phyloP scores from a whole-genome alignment of 2,113 vertebrate genomes.

The Spilogale gracilis region DNA sequence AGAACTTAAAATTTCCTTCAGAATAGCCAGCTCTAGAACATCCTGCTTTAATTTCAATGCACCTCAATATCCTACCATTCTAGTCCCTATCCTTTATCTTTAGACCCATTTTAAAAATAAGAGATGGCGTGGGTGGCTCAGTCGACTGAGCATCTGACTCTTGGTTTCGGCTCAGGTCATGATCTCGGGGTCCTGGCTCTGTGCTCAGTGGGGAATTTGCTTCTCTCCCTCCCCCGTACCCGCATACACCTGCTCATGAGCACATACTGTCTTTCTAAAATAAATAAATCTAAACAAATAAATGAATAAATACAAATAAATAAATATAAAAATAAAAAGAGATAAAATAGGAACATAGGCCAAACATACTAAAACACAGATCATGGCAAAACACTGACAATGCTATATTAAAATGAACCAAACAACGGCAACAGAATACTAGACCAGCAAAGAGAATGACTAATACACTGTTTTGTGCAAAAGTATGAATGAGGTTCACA shows the following conservation, averaged over 20 bases:
- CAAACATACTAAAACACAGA: not conserved
- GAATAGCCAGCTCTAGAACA: not conserved
- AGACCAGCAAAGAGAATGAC: not conserved
- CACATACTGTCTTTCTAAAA: not conserved
- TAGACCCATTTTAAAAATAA: not conserved
- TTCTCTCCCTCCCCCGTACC: not conserved
- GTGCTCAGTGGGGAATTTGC: not conserved
- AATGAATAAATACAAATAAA: not conserved
- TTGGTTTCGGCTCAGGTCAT: not conserved
- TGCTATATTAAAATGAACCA: not conserved
- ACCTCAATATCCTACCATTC: not conserved
- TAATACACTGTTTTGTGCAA: not conserved
- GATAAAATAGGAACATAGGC: not conserved
- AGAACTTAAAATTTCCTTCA: conserved; percentile 36
- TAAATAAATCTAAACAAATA: not conserved
- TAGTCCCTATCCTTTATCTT: not conserved
- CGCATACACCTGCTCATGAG: not conserved
- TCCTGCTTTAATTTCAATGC: conserved; percentile 1
- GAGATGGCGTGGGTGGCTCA: not conserved
- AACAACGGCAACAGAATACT: not conserved
- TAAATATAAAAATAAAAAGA: not conserved
- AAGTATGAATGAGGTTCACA: not conserved
- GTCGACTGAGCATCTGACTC: not conserved
- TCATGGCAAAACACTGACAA: conserved; percentile 15
- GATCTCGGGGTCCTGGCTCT: not conserved